Percentiles rank a stretch among this genome's conserved stretches.
phyloP scores from a whole-genome alignment of 2,888 invertebrate genomes.

The Drosophila siamana region DNA sequence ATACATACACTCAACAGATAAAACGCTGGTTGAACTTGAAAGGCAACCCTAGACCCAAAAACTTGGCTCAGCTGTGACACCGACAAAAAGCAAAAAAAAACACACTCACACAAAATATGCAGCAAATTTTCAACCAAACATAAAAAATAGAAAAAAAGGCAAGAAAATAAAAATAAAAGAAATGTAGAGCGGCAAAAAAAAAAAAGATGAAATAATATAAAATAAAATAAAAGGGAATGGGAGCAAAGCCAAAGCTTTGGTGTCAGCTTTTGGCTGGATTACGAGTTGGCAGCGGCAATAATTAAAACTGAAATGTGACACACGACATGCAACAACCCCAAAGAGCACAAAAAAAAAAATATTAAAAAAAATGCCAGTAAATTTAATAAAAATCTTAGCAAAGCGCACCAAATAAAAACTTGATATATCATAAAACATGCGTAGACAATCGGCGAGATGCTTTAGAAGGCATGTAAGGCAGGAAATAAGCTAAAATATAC shows the following conservation, averaged over 20 bases:
- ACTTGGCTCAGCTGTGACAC: conserved; percentile 7
- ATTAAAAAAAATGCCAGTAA: not conserved
- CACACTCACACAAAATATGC: not conserved
- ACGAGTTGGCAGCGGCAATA: conserved; percentile 5
- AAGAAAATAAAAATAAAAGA: conserved; percentile 3
- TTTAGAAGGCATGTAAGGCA: too few species aligned
- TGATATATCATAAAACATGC: too few species aligned
- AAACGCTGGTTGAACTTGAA: not conserved
- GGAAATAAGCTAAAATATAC: too few species aligned
- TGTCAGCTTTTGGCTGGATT: conserved; percentile 23
- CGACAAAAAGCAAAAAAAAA: not conserved
- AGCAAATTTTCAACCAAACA: not conserved
- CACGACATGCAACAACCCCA: conserved; percentile 3
- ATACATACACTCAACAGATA: not conserved
- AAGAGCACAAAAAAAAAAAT: not conserved
- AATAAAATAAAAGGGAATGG: not conserved
- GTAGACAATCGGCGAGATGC: too few species aligned
- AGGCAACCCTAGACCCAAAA: not conserved
- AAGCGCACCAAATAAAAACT: too few species aligned
- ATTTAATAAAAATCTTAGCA: conserved; percentile 20
- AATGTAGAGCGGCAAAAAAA: not conserved
- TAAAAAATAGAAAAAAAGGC: conserved; percentile 5
- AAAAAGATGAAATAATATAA: not conserved
- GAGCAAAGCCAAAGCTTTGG: conserved; percentile 21
- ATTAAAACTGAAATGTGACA: conserved; percentile 33